A percentile compares a stretch with the other conserved stretches of the same genome.
phyloP scores from a whole-genome alignment of 2,113 vertebrate genomes.

The Cyprinodon brontotheroides region DNA sequence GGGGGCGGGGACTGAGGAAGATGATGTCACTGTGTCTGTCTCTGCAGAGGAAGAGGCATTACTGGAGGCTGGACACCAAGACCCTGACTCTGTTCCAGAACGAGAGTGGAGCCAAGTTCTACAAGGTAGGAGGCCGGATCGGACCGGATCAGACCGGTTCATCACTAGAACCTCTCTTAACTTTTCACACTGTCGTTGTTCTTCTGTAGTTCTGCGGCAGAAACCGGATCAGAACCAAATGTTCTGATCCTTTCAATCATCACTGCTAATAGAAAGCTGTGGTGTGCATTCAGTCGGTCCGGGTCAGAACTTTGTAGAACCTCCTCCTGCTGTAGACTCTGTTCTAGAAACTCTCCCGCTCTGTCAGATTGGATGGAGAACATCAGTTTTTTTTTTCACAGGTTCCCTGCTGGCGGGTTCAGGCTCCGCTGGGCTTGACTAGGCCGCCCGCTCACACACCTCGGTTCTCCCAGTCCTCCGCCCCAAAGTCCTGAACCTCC shows the following conservation, averaged over 20 bases:
- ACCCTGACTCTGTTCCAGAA: conserved; percentile 94
- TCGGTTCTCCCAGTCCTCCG: no score
- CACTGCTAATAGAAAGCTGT: background rate
- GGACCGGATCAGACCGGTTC: background rate
- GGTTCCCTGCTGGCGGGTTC: no score
- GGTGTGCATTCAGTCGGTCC: background rate
- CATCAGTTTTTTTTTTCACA: no score
- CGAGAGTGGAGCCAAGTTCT: conserved; percentile 93
- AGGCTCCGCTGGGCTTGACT: no score
- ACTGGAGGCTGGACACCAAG: conserved; percentile 96
- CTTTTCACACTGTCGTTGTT: no score
- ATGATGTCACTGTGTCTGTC: background rate
- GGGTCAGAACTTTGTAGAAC: background rate
- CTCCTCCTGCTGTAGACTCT: no score
- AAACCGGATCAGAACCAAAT: background rate
- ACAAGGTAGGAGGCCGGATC: conserved; percentile 77
- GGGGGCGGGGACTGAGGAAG: background rate
- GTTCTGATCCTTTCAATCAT: background rate
- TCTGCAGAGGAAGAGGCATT: conserved; percentile 94
- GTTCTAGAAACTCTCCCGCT: no score
- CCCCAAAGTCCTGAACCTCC: no score
- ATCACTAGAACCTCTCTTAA: background rate
- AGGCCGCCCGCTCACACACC: no score
- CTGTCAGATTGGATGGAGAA: no score
- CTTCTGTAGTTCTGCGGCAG: background rate